Evolutionary conservation across 2,113 vertebrate species (phyloP).

Genomic region (Xenus cinereus): DNA sequence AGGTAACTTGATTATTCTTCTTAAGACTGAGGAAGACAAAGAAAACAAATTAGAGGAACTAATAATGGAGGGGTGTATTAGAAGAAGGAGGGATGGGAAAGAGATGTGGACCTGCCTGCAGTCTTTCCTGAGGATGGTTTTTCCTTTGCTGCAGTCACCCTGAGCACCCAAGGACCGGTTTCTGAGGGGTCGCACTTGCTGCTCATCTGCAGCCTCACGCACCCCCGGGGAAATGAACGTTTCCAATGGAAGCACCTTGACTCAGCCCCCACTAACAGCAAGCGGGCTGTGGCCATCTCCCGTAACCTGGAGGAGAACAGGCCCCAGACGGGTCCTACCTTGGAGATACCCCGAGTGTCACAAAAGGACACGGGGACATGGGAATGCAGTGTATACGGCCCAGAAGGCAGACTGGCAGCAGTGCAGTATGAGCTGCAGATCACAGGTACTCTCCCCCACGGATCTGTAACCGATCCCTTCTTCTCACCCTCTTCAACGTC

Average conservation of each 20-base stretch:
- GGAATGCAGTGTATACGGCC: constrained; percentile 53
- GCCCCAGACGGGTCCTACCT: background rate
- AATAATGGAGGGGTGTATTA: background rate
- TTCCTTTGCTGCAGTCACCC: constrained; percentile 16
- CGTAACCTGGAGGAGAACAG: background rate
- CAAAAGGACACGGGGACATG: constrained; percentile 23
- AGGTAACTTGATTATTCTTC: background rate
- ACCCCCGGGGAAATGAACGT: constrained; percentile 8
- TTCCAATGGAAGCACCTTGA: constrained; percentile 63
- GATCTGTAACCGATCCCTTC: background rate
- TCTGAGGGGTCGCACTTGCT: constrained; percentile 24
- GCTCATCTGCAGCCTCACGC: constrained; percentile 39
- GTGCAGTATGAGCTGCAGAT: constrained; percentile 39
- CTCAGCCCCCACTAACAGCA: background rate
- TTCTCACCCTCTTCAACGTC: background rate
- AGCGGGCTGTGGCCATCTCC: background rate
- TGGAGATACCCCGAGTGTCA: constrained; percentile 48
- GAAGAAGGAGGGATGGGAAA: background rate
- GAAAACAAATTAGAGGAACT: background rate
- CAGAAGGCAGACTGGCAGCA: constrained; percentile 45
- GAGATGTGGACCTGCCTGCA: background rate
- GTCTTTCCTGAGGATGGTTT: background rate
- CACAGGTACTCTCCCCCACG: background rate
- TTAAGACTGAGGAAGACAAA: background rate
- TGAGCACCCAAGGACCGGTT: background rate